Percentiles rank a stretch among this genome's conserved stretches.
These are phyloP conservation scores for Sipha maydis DNA, from an alignment of 2,888 invertebrate genomes.

Conservation along the genomic window DNA sequence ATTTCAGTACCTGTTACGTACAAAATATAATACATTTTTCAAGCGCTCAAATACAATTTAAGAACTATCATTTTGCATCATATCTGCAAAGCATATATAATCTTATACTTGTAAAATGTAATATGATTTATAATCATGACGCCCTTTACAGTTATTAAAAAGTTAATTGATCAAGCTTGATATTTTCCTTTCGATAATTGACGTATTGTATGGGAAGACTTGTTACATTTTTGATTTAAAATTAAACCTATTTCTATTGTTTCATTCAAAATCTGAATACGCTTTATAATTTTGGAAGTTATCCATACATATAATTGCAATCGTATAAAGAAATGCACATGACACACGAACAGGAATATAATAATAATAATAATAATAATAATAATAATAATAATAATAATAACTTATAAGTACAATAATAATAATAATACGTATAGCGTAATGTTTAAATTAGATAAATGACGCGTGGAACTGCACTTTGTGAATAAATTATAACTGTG, in stretches of 20 bases:
- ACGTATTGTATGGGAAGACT: too few species aligned
- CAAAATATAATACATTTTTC: too few species aligned
- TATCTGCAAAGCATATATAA: too few species aligned
- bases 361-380: slow-evolving; percentile 20
- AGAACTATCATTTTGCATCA: too few species aligned
- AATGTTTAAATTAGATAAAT: slow-evolving; percentile 49
- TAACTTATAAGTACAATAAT: slow-evolving; percentile 24
- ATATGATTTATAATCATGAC: too few species aligned
- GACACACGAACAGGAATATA: neutral
- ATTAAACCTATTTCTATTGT: neutral
- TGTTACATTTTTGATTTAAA: neutral
- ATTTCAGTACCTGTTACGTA: too few species aligned
- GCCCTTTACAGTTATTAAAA: too few species aligned
- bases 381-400: slow-evolving; percentile 29
- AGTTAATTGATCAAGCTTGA: too few species aligned
- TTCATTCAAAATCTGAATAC: slow-evolving; percentile 1
- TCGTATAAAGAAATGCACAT: neutral
- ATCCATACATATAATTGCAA: neutral
- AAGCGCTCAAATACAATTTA: too few species aligned
- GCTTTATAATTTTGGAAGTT: slow-evolving; percentile 24
- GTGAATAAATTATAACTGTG: slow-evolving; percentile 53
- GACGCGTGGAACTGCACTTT: slow-evolving; percentile 1
- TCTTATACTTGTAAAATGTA: too few species aligned
- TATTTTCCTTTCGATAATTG: too few species aligned
- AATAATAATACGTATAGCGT: slow-evolving; percentile 2